Evolutionary conservation across 2,113 vertebrate species (phyloP), one percentile per base, ranked within the genome.

Genomic region (Genyomyrus donnyi): DNA sequence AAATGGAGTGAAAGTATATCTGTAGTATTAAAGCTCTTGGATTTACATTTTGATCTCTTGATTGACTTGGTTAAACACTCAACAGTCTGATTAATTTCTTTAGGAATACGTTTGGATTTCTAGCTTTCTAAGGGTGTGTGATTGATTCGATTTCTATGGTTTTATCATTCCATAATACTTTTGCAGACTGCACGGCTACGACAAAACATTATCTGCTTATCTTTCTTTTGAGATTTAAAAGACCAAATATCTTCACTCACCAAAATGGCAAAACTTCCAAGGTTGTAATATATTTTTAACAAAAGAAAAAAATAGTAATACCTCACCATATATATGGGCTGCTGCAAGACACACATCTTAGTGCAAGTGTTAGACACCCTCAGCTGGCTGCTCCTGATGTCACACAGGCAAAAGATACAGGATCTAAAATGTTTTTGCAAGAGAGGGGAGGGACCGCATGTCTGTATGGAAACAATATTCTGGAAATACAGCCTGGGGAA

Each of bases 401-500:
- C 31, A 42, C 13, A 42, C 74, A 80, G 27, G 27, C 70, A 13
- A 80, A 42, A 42, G 35, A 80, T 80, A 19, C 13, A 19, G 15
- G 74, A 42, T 8, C 15, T 17, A 42, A 80, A 80, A 19, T 19
- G 74, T 42, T 80, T 80, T 42, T 6, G 74, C 35, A 39, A 31
- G 35, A 8, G 74, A 42, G 35, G 35, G 74, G 35, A 80, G 74
- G 74, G 11, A 19, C n/a, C 6, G 19, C 74, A 19, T 31, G 62
- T 42, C 74, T 80, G 74, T 80, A 80, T 42, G 35, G 74, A 80
- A 80, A 80, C 15, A 80, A 80, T 80, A 80, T 80, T 80, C 74
- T 80, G 74, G 74, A 80, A 80, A 80, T 80, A 19, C 74, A 80
- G 35, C 74, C 35, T 80, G 74, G 74, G 74, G 84, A 86, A 86